Evolutionary conservation across 2,888 invertebrate genomes (phyloP).

Genomic region (Venustoraphidia nigricollis): DNA sequence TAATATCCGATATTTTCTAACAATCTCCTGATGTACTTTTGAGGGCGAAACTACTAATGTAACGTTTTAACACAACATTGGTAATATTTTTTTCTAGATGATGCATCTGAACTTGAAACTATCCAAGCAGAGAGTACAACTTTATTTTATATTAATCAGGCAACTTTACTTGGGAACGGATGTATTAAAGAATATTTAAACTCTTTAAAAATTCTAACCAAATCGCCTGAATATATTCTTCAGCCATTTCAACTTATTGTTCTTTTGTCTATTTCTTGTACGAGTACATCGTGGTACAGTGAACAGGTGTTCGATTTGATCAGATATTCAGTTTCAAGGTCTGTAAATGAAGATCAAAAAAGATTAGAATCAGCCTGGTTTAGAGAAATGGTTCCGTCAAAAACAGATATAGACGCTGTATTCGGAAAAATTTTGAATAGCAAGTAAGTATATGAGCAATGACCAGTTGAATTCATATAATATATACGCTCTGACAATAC

Average conservation of each 20-base stretch:
- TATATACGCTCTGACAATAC: too few relatives aligned
- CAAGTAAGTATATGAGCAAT: constrained; percentile 22
- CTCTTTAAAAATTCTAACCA: constrained; percentile 31
- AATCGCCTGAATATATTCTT: constrained; percentile 40
- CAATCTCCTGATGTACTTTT: too few relatives aligned
- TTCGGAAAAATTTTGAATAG: constrained; percentile 30
- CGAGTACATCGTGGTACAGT: constrained; percentile 30
- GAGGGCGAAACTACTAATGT: not conserved
- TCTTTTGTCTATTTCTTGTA: constrained; percentile 33
- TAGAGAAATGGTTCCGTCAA: constrained; percentile 26
- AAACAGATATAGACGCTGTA: constrained; percentile 25
- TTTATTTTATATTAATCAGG: constrained; percentile 37
- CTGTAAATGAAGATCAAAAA: constrained; percentile 22
- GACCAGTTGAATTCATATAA: too few relatives aligned
- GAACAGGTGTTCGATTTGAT: constrained; percentile 28
- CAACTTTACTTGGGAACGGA: constrained; percentile 27
- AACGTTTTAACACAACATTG: not conserved
- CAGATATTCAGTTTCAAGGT: constrained; percentile 19
- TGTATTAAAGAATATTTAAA: constrained; percentile 30
- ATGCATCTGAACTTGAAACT: constrained; percentile 31
- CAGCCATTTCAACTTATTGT: constrained; percentile 48
- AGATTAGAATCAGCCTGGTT: constrained; percentile 35
- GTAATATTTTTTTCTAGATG: constrained; percentile 20
- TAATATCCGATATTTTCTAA: too few relatives aligned
- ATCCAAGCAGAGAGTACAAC: constrained; percentile 44